Evolutionary conservation across 2,113 vertebrate genomes (phyloP).

Genomic region (Bagarius yarrelli): DNA sequence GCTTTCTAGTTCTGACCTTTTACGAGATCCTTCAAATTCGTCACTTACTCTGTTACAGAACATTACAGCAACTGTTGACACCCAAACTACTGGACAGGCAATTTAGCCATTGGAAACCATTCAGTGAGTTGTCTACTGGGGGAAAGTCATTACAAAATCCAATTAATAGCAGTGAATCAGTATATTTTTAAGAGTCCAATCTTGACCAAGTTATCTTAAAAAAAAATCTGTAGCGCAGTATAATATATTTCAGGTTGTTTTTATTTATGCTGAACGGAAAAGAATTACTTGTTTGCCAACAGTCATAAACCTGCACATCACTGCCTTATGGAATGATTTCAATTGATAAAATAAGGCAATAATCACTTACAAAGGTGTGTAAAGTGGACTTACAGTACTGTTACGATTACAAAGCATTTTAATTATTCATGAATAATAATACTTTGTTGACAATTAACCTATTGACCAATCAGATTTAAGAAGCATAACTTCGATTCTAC

Average conservation of each 20-base stretch:
- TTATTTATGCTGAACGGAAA: no score
- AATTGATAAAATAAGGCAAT: not conserved
- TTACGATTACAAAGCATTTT: not conserved
- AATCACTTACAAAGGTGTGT: not conserved
- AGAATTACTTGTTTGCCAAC: not conserved
- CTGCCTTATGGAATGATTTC: not conserved
- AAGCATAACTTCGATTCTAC: not conserved
- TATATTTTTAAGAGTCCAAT: not conserved
- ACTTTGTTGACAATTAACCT: not conserved
- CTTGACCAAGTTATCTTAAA: no score
- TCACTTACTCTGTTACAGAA: slow-evolving; percentile 48
- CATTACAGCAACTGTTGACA: not conserved
- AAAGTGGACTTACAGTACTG: not conserved
- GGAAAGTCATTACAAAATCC: not conserved
- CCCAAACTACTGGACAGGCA: not conserved
- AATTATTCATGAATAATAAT: not conserved
- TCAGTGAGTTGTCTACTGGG: not conserved
- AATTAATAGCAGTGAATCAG: not conserved
- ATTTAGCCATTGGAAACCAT: not conserved
- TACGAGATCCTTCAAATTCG: slow-evolving; percentile 62
- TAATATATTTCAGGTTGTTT: no score
- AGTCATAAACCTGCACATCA: not conserved
- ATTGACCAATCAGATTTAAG: not conserved
- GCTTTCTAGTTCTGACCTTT: slow-evolving; percentile 57
- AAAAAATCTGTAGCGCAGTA: no score